These are phyloP conservation scores for Macroteleia sp. DNA, from an alignment of 2,888 invertebrate genomes.

Conservation along the genomic window DNA sequence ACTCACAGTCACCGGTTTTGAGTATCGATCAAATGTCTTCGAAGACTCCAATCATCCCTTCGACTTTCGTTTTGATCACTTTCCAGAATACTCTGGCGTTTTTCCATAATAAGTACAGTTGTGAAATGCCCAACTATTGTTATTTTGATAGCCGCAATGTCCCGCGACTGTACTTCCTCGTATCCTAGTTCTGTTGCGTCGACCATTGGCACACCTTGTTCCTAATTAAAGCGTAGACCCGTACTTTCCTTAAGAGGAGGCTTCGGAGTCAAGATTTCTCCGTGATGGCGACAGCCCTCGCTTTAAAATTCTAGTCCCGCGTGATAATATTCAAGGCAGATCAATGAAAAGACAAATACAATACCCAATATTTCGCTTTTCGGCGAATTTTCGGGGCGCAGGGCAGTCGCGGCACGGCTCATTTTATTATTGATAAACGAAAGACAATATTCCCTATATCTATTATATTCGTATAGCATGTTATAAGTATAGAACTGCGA, in stretches of 20 bases:
- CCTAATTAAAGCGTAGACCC: conserved; percentile 40
- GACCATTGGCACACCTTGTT: conserved; percentile 45
- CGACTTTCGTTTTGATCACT: conserved; percentile 5
- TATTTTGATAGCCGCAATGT: not conserved
- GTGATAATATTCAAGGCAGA: no score
- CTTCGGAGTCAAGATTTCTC: no score
- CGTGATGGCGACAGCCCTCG: no score
- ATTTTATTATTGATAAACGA: conserved; percentile 76
- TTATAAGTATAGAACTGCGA: conserved; percentile 61
- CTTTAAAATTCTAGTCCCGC: no score
- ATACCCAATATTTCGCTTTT: conserved; percentile 21
- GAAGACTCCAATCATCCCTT: conserved; percentile 36
- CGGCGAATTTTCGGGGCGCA: conserved; percentile 41
- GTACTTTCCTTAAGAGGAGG: conserved; percentile 21
- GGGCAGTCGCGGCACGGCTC: conserved; percentile 56
- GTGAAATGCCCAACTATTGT: not conserved
- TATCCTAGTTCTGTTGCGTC: conserved; percentile 15
- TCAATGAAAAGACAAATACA: no score
- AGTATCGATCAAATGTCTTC: conserved; percentile 29
- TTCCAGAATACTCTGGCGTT: not conserved
- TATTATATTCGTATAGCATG: conserved; percentile 59
- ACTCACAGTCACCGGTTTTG: not conserved
- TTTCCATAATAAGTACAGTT: not conserved
- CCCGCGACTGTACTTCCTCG: not conserved
- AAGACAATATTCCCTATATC: conserved; percentile 80